These are phyloP conservation scores for Struthidea cinerea DNA, from an alignment of 2,113 vertebrate genomes.

Conservation along the genomic window DNA sequence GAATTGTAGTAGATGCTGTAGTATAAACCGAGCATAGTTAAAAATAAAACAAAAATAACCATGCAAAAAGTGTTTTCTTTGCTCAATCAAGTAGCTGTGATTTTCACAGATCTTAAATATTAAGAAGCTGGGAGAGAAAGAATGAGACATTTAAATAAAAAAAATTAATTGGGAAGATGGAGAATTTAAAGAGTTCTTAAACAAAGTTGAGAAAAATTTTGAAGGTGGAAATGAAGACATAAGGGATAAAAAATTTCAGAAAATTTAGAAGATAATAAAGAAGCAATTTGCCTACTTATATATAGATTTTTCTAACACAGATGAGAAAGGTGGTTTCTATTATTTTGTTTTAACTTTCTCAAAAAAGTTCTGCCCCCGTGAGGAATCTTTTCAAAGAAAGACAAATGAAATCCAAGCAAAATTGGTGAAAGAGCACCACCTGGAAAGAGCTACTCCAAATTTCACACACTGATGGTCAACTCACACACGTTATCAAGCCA, in stretches of 20 bases:
- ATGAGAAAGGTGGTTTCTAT: not conserved
- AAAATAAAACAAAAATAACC: not conserved
- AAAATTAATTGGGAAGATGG: not conserved
- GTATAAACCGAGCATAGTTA: not conserved
- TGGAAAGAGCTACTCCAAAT: not conserved
- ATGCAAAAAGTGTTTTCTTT: accelerated
- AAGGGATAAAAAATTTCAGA: not conserved
- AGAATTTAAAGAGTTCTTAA: not conserved
- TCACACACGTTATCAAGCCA: not conserved
- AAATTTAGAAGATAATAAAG: not conserved
- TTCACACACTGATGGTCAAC: not conserved
- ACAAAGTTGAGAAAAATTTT: not conserved
- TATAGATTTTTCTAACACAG: not conserved
- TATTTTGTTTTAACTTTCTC: not conserved
- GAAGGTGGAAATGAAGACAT: not conserved
- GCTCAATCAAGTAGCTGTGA: not conserved
- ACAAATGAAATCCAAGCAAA: not conserved
- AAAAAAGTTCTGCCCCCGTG: accelerated
- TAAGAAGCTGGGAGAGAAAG: not conserved
- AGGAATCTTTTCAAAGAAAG: not conserved
- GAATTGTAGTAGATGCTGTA: not conserved
- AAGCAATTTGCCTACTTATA: not conserved
- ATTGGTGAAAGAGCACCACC: not conserved
- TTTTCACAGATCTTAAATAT: not conserved
- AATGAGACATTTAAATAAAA: not conserved